These are phyloP conservation scores for Pygoscelis adeliae DNA, from an alignment of 2,113 vertebrate species.

Conservation along the genomic window DNA sequence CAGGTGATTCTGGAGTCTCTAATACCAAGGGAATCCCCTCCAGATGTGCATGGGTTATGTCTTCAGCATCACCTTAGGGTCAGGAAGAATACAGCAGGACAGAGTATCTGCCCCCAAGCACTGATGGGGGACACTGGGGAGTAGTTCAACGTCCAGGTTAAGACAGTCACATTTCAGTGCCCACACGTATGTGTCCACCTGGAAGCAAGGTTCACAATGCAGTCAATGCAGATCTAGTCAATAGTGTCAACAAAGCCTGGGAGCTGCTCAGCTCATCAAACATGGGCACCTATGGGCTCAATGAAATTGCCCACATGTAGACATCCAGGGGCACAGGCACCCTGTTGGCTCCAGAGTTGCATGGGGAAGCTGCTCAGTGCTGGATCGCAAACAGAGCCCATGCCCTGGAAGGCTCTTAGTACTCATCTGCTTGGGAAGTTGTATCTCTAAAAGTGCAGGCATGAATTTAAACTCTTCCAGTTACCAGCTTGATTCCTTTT, in stretches of 20 bases:
- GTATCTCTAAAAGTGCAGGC: neutral
- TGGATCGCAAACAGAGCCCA: neutral
- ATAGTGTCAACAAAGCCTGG: neutral
- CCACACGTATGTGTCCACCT: neutral
- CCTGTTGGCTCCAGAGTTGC: accelerated
- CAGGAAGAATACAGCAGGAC: neutral
- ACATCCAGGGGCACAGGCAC: neutral
- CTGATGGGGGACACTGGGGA: neutral
- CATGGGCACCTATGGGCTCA: neutral
- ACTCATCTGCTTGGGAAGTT: neutral
- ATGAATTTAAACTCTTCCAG: neutral
- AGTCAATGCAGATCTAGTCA: neutral
- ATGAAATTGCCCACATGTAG: neutral
- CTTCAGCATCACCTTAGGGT: neutral
- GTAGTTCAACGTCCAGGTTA: neutral
- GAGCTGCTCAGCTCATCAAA: neutral
- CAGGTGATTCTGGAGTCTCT: neutral
- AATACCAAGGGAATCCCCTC: neutral
- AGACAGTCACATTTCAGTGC: neutral
- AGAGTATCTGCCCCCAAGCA: neutral
- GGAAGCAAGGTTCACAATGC: neutral
- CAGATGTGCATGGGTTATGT: accelerated
- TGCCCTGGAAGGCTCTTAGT: neutral
- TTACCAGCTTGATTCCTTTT: neutral
- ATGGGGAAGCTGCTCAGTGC: neutral